These are phyloP conservation scores for Dromas ardeola DNA, from an alignment of 2,113 vertebrate species.

Conservation along the genomic window DNA sequence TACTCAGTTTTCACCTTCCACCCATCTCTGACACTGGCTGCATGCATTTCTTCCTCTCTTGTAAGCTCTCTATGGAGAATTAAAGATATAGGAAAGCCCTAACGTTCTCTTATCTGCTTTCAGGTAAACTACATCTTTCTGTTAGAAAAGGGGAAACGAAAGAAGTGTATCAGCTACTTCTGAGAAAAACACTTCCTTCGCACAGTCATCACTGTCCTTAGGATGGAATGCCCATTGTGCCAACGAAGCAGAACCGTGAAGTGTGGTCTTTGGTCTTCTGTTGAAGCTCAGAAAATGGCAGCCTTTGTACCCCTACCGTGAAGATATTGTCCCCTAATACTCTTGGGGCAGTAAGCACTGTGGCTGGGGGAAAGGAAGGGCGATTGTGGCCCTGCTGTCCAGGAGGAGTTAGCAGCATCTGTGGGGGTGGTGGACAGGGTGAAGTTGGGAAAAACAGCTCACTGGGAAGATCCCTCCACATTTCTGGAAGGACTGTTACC, in stretches of 20 bases:
- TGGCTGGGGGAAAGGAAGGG: neutral
- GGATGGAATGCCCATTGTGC: neutral
- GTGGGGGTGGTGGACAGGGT: neutral
- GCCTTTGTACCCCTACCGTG: neutral
- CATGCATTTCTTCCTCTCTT: neutral
- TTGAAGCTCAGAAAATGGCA: neutral
- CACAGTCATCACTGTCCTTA: neutral
- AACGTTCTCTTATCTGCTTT: neutral
- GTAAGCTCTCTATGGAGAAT: neutral
- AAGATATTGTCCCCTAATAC: neutral
- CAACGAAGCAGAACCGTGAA: neutral
- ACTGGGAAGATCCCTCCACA: neutral
- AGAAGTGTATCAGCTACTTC: neutral
- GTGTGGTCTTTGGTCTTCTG: neutral
- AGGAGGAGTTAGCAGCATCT: neutral
- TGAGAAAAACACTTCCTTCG: neutral
- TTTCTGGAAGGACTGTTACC: neutral
- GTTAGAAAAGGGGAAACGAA: neutral
- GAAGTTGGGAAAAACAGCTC: neutral
- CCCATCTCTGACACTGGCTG: neutral
- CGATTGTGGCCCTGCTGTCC: neutral
- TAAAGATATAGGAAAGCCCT: neutral
- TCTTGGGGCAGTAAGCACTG: neutral
- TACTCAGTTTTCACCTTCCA: neutral
- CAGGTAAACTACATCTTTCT: neutral